Conservation (phyloP, 2,888 invertebrate genomes). For the Hyalella azteca region DNA sequence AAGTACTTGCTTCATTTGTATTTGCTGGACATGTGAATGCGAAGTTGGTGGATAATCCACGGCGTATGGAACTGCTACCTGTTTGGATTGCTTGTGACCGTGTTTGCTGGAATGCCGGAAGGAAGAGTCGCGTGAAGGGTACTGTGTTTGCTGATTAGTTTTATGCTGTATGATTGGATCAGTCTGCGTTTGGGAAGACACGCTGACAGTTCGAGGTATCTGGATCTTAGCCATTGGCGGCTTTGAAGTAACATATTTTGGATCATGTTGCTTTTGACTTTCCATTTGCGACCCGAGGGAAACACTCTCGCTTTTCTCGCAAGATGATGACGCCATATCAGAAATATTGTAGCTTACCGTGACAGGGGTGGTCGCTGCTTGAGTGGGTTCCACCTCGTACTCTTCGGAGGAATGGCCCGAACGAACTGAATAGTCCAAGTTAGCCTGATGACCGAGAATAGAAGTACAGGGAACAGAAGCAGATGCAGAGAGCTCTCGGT, state of each 20-base stretch:
- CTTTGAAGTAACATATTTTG: not conserved
- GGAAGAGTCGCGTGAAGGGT: constrained; percentile 27
- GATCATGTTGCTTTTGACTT: not conserved
- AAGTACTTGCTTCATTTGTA: not conserved
- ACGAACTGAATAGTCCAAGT: constrained; percentile 53
- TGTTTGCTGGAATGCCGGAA: not conserved
- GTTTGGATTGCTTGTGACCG: constrained; percentile 6
- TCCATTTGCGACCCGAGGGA: not conserved
- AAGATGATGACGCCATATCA: too few species aligned
- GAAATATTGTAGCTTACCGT: not conserved
- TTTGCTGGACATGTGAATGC: constrained; percentile 7
- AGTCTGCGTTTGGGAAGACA: constrained; percentile 39
- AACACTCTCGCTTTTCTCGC: not conserved
- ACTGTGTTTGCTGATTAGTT: constrained; percentile 31
- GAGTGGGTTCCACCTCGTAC: not conserved
- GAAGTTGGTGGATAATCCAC: constrained; percentile 22
- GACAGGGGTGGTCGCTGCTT: constrained; percentile 13
- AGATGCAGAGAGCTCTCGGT: constrained; percentile 27
- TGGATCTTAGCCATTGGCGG: not conserved
- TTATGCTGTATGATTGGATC: constrained; percentile 23
- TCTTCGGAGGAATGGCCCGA: constrained; percentile 45
- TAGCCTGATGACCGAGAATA: constrained; percentile 15
- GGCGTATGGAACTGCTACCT: not conserved
- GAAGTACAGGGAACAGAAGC: constrained; percentile 18
- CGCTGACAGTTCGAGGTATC: not conserved